Evolutionary conservation across 2,888 invertebrate species (phyloP).

Genomic region (Isotomurus palustris): DNA sequence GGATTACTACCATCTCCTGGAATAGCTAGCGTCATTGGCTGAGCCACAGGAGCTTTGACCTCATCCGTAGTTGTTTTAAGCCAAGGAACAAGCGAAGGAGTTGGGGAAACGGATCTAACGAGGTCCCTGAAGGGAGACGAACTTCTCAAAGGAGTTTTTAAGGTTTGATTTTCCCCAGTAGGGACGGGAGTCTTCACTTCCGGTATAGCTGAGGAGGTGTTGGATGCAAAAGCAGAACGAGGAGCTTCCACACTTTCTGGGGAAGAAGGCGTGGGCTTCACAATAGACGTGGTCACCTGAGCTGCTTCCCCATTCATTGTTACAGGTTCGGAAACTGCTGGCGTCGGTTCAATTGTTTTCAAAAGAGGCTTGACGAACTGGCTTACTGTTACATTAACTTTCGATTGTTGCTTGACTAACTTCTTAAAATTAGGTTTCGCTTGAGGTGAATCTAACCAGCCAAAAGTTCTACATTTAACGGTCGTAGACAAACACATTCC

Average conservation of each 20-base stretch:
- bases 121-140: not conserved
- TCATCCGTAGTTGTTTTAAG: not conserved
- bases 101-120: not conserved
- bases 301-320: not conserved
- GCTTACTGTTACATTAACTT: not conserved
- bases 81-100: not conserved
- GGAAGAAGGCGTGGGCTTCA: not conserved
- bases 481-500: not conserved
- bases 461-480: slow-evolving; percentile 10
- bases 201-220: not conserved
- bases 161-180: not conserved
- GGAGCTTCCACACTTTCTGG: not conserved
- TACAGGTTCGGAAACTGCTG: slow-evolving; percentile 6
- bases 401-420: slow-evolving; percentile 8
- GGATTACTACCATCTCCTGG: not conserved
- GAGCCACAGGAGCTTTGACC: not conserved
- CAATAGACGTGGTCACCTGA: not conserved
- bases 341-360: slow-evolving; percentile 3
- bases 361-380: not conserved
- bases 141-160: not conserved
- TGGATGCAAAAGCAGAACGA: not conserved
- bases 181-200: not conserved
- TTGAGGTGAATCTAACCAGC: slow-evolving; percentile 5
- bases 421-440: not conserved
- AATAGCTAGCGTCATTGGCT: not conserved